phyloP scores from a whole-genome alignment of 2,888 invertebrate genomes.

The Leucophenga maculata region DNA sequence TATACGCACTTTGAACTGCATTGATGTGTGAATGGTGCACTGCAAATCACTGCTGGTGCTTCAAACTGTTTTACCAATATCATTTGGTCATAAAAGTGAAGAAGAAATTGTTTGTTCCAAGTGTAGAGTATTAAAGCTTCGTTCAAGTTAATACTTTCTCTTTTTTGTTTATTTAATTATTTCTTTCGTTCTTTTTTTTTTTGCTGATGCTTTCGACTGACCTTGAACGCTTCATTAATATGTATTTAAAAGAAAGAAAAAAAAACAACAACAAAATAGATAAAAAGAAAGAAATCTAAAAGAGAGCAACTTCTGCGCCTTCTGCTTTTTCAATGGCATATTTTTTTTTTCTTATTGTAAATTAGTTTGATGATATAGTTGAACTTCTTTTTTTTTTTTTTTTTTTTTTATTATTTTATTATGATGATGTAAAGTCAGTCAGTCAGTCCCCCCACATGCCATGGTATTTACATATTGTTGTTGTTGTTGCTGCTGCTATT shows the following conservation, averaged over 20 bases:
- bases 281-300: too few relatives aligned
- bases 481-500: constrained; percentile 12
- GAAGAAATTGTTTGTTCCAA: too few relatives aligned
- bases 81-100: too few relatives aligned
- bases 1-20: too few relatives aligned
- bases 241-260: background rate
- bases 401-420: background rate
- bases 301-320: background rate
- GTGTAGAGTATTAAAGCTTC: too few relatives aligned
- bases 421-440: too few relatives aligned
- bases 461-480: too few relatives aligned
- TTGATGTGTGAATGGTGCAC: too few relatives aligned
- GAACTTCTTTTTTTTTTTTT: background rate
- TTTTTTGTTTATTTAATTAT: background rate
- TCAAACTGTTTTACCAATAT: too few relatives aligned
- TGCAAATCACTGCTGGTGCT: too few relatives aligned
- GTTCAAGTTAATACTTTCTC: background rate
- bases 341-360: background rate
- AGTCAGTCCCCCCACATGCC: too few relatives aligned
- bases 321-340: background rate
- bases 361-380: background rate
- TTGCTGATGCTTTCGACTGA: background rate
- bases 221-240: constrained; percentile 27
- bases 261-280: background rate
- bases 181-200: background rate